These are phyloP conservation scores for Mactromeris polynyma DNA, from an alignment of 2,888 invertebrate species.

Conservation along the genomic window DNA sequence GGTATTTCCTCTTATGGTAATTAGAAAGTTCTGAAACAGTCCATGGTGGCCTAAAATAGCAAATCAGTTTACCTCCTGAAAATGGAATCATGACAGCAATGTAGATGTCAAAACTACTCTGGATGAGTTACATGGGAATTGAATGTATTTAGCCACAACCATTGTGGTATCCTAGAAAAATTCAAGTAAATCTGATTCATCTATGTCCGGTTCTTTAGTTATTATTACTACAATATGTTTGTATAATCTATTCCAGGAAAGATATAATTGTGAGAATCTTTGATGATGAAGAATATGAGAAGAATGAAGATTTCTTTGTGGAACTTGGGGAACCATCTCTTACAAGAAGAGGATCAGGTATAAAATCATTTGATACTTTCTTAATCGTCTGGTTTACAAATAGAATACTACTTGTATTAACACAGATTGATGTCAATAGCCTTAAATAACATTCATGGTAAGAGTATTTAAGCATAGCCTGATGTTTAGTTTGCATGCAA, in stretches of 20 bases:
- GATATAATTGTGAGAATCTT: slow-evolving; percentile 94
- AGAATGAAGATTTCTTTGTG: slow-evolving; percentile 97
- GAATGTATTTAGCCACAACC: too few species aligned
- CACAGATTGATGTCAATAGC: not conserved
- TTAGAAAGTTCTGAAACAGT: too few species aligned
- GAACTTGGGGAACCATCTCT: slow-evolving; percentile 94
- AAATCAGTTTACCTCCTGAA: too few species aligned
- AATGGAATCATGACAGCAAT: too few species aligned
- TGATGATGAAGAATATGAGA: slow-evolving; percentile 99
- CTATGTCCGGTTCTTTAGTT: not conserved
- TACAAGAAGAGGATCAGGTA: slow-evolving; percentile 81
- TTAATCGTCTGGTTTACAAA: not conserved
- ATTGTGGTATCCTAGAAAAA: too few species aligned
- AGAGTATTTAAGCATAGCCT: not conserved
- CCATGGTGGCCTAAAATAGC: too few species aligned
- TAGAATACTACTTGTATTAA: not conserved
- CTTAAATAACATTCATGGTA: not conserved
- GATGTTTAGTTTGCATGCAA: not conserved
- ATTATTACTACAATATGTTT: not conserved
- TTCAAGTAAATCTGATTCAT: not conserved
- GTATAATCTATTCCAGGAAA: slow-evolving; percentile 91
- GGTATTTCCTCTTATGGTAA: too few species aligned
- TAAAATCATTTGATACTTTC: slow-evolving; percentile 12
- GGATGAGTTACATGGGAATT: too few species aligned
- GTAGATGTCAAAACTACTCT: too few species aligned